Evolutionary conservation across 2,797 vertebrate species (phyloP).

Genomic region (Melanotaenia pygmaea): DNA sequence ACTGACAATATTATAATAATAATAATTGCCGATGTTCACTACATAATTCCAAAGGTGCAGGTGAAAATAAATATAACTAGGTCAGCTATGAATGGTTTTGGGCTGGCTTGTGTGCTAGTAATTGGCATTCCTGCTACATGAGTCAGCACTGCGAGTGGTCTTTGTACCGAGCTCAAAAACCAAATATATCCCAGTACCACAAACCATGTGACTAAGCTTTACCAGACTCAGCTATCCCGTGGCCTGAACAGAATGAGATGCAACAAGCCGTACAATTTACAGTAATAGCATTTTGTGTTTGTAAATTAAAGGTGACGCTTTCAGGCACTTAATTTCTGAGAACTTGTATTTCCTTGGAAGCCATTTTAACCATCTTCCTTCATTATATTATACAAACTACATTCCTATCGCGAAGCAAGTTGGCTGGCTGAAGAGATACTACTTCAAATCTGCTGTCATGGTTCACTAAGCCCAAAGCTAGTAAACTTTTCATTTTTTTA

Average conservation of each 20-base stretch:
- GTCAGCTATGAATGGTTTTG: not conserved
- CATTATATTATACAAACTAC: not conserved
- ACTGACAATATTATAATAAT: not conserved
- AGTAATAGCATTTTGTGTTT: not conserved
- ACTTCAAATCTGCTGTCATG: constrained; percentile 59
- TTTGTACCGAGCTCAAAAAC: not conserved
- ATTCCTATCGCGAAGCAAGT: not conserved
- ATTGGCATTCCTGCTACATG: not conserved
- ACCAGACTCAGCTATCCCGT: not conserved
- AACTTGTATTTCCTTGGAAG: not conserved
- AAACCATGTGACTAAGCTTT: not conserved
- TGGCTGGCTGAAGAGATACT: constrained; percentile 22
- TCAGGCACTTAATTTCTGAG: not conserved
- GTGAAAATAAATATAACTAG: not conserved
- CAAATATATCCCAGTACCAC: not conserved
- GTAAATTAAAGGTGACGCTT: not conserved
- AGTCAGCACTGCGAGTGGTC: not conserved
- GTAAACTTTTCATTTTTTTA: not conserved
- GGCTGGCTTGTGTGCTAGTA: not conserved
- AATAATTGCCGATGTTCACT: not conserved
- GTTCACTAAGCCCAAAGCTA: constrained; percentile 62
- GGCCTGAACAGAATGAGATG: not conserved
- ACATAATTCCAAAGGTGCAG: not conserved
- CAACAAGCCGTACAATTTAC: not conserved
- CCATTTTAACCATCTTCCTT: not conserved